Percentiles rank a stretch among this genome's conserved stretches.
Conservation (phyloP, 2,113 vertebrate genomes). For the Sinocyclocheilus grahami region DNA sequence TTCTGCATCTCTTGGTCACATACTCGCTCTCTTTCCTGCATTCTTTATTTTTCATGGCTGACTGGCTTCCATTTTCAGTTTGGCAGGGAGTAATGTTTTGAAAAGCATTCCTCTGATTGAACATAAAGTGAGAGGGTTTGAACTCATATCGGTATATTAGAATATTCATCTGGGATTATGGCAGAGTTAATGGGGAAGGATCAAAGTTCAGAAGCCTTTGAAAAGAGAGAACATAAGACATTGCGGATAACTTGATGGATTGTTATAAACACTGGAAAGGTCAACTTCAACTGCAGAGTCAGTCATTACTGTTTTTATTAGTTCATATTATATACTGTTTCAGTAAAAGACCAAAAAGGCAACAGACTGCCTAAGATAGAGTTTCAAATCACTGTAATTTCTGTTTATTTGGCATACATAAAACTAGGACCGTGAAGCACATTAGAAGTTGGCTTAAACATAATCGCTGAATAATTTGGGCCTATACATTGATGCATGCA, state of each 20-base stretch:
- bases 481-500: not conserved
- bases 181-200: constrained; percentile 60
- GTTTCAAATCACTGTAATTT: constrained; percentile 27
- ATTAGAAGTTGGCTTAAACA: not conserved
- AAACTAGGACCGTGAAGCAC: not conserved
- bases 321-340: constrained; percentile 26
- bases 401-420: constrained; percentile 36
- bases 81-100: constrained; percentile 60
- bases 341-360: constrained; percentile 3
- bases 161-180: constrained; percentile 68
- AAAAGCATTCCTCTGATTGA: constrained; percentile 68
- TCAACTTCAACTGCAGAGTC: constrained; percentile 27
- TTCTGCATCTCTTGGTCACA: constrained; percentile 44
- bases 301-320: constrained; percentile 26
- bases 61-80: constrained; percentile 55
- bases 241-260: constrained; percentile 39
- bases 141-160: constrained; percentile 58
- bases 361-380: constrained; percentile 20
- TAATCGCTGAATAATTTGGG: not conserved
- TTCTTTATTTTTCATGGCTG: constrained; percentile 56
- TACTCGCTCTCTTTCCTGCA: constrained; percentile 37
- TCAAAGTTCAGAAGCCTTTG: constrained; percentile 46
- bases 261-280: constrained; percentile 28
- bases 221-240: constrained; percentile 21
- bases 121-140: constrained; percentile 63